Conservation (phyloP, 2,797 vertebrate species). For the Pristis pectinata region DNA sequence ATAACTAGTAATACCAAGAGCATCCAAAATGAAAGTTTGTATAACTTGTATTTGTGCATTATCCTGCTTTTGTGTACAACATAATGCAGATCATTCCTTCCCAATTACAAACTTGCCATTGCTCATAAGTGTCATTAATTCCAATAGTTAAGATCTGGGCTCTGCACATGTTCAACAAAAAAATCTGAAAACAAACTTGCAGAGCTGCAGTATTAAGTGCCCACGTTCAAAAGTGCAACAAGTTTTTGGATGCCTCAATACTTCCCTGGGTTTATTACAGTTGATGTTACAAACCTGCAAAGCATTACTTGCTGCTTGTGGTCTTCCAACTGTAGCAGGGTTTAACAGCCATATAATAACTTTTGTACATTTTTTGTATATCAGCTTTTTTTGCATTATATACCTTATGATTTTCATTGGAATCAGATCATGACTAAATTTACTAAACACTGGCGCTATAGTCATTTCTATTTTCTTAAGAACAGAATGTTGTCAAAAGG, state of each 20-base stretch:
- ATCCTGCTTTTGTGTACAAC: not conserved
- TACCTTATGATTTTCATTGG: not conserved
- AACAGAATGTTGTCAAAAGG: conserved; percentile 15
- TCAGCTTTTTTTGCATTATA: conserved; percentile 18
- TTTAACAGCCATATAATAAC: not conserved
- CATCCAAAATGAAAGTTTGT: not conserved
- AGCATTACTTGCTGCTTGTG: not conserved
- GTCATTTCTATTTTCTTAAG: conserved; percentile 36
- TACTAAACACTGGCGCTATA: conserved; percentile 7
- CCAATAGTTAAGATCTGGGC: not conserved
- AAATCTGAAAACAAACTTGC: not conserved
- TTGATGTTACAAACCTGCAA: too few species aligned
- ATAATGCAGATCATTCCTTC: not conserved
- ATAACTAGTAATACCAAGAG: not conserved
- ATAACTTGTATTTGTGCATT: not conserved
- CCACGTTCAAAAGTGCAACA: not conserved
- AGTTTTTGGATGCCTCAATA: not conserved
- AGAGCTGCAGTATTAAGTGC: not conserved
- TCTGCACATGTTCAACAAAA: not conserved
- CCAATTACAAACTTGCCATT: not conserved
- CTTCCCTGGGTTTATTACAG: not conserved
- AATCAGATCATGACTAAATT: conserved; percentile 18
- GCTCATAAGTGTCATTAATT: not conserved
- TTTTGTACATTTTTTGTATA: conserved; percentile 19
- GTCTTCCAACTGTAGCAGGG: conserved; percentile 23